These are phyloP conservation scores for Rallus limicola DNA, from an alignment of 2,113 vertebrate genomes.

Conservation along the genomic window DNA sequence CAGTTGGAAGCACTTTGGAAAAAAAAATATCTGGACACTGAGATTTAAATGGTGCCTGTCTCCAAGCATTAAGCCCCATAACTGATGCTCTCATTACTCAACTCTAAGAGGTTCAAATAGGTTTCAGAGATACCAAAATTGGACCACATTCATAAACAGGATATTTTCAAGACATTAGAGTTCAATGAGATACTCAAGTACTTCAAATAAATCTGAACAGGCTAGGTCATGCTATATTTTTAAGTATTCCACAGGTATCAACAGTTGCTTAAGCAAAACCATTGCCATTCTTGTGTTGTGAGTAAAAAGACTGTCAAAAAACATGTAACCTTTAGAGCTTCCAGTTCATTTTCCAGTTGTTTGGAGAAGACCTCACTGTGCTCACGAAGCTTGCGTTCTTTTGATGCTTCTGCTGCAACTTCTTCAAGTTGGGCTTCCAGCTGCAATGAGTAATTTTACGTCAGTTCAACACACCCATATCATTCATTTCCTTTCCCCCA, in stretches of 20 bases:
- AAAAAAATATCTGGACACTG: neutral
- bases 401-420: constrained; percentile 86
- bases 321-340: constrained; percentile 86
- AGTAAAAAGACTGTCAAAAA: neutral
- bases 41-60: neutral
- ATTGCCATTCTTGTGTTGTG: neutral
- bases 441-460: constrained; percentile 58
- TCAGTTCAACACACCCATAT: neutral
- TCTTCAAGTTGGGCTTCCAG: constrained; percentile 93
- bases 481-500: neutral
- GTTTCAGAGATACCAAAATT: neutral
- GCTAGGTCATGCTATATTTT: neutral
- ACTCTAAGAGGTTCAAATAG: neutral
- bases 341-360: constrained; percentile 91
- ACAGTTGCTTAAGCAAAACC: neutral
- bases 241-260: neutral
- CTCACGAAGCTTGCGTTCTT: constrained; percentile 92
- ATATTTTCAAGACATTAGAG: neutral
- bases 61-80: neutral
- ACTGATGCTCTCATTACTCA: neutral
- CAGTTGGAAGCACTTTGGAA: neutral
- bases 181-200: neutral
- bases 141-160: neutral
- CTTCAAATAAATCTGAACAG: neutral
- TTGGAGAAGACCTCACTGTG: constrained; percentile 91